A percentile compares a stretch with the other conserved stretches of the same genome.
Conservation (phyloP, 2,888 invertebrate genomes). For the Chironomus riparius region DNA sequence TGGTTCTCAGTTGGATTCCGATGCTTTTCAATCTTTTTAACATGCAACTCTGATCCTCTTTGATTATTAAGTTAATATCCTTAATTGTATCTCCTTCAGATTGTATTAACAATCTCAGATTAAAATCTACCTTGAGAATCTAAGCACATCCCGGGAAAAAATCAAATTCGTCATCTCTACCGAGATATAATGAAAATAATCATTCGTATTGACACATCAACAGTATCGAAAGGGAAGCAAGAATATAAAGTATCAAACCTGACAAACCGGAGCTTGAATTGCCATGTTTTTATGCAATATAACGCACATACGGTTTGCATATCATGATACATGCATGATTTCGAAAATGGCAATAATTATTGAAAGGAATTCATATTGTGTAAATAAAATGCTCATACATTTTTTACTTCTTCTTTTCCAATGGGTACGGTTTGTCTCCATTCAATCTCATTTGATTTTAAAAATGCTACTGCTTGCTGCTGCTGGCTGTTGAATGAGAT, state of each 20-base stretch:
- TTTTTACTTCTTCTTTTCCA: slow-evolving; percentile 5
- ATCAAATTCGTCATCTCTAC: too few relatives aligned
- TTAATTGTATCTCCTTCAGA: too few relatives aligned
- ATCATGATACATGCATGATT: background rate
- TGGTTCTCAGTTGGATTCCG: too few relatives aligned
- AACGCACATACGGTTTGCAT: background rate
- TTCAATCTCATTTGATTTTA: slow-evolving; percentile 14
- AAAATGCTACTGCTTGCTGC: background rate
- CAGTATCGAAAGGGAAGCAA: background rate
- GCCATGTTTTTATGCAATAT: slow-evolving; percentile 3
- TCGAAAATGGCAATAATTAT: slow-evolving; percentile 9
- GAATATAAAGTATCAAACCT: background rate
- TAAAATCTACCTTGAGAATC: too few relatives aligned
- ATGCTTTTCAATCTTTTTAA: too few relatives aligned
- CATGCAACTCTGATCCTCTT: too few relatives aligned
- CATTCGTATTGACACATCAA: slow-evolving; percentile 19
- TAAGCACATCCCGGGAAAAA: too few relatives aligned
- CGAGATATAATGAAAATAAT: background rate
- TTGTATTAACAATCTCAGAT: too few relatives aligned
- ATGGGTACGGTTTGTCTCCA: background rate
- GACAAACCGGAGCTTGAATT: background rate
- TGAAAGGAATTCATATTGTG: slow-evolving; percentile 12
- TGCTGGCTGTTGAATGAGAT: background rate
- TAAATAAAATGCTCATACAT: background rate
- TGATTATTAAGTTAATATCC: too few relatives aligned